Percentiles rank a stretch among this genome's conserved stretches.
phyloP scores from a whole-genome alignment of 2,797 vertebrate genomes.

The Scyliorhinus canicula region DNA sequence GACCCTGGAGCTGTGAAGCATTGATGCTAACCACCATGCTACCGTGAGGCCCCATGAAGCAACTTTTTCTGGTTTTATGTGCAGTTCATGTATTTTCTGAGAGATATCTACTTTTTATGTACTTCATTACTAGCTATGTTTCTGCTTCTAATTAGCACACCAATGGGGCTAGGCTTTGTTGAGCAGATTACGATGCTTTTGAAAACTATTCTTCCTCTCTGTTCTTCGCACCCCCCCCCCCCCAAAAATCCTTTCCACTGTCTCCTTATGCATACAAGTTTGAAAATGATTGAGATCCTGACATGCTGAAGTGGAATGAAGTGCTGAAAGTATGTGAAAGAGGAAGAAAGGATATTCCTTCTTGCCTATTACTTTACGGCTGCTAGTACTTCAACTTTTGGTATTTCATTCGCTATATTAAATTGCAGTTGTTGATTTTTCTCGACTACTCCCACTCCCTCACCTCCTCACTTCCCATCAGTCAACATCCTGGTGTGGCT shows the following conservation, averaged over 20 bases:
- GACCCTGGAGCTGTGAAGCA: too few species aligned
- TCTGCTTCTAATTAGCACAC: constrained; percentile 60
- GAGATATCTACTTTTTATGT: constrained; percentile 38
- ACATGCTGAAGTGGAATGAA: constrained; percentile 38
- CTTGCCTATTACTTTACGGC: background rate
- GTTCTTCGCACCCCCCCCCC: background rate
- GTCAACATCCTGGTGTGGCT: background rate
- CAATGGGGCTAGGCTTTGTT: constrained; percentile 51
- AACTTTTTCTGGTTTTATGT: background rate
- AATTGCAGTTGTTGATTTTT: background rate
- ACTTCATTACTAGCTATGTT: constrained; percentile 51
- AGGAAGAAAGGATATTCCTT: background rate
- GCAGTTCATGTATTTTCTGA: background rate
- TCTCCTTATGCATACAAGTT: too few species aligned
- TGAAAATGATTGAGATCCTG: constrained; percentile 40
- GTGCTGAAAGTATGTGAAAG: constrained; percentile 47
- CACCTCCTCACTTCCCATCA: background rate
- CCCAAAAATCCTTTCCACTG: constrained; percentile 38
- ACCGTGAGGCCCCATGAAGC: too few species aligned
- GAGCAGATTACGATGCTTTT: constrained; percentile 56
- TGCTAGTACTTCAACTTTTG: background rate
- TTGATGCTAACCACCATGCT: too few species aligned
- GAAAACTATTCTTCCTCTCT: constrained; percentile 42
- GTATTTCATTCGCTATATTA: background rate
- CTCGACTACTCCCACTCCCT: too few species aligned